A percentile compares a stretch with the other conserved stretches of the same genome.
Evolutionary conservation across 2,113 vertebrate species (phyloP).

Genomic region (Caranx ignobilis): DNA sequence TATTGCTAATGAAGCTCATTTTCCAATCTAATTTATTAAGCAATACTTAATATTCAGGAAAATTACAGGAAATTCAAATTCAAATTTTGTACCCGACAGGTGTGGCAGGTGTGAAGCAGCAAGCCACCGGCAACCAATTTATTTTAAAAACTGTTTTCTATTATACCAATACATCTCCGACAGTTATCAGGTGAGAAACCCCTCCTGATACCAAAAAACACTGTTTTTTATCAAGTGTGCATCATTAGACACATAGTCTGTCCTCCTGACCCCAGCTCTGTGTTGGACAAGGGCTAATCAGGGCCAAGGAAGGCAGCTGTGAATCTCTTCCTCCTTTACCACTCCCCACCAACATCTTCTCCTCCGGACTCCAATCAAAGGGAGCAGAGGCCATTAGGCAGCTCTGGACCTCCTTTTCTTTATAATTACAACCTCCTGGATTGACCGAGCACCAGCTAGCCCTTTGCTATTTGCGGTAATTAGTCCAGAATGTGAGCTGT

Average conservation of each 20-base stretch:
- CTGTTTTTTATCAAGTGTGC: slow-evolving; percentile 17
- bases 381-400: slow-evolving; percentile 67
- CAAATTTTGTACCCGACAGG: background rate
- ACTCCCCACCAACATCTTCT: slow-evolving; percentile 41
- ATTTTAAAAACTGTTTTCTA: background rate
- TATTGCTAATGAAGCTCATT: background rate
- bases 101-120: background rate
- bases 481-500: slow-evolving; percentile 85
- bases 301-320: slow-evolving; percentile 40
- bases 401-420: slow-evolving; percentile 74
- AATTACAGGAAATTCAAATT: background rate
- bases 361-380: slow-evolving; percentile 64
- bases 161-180: background rate
- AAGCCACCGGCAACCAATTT: background rate
- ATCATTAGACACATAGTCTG: slow-evolving; percentile 39
- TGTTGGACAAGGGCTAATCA: slow-evolving; percentile 55
- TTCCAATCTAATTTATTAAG: background rate
- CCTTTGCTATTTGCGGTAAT: slow-evolving; percentile 83
- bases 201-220: slow-evolving; percentile 6
- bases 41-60: background rate
- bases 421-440: slow-evolving; percentile 83
- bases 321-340: slow-evolving; percentile 39
- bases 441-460: slow-evolving; percentile 78
- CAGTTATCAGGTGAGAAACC: slow-evolving; percentile 6
- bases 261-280: slow-evolving; percentile 37